Conservation (phyloP, 30 jellyfish, hydroid and myxozoan genomes). For the Mastigias papua region DNA sequence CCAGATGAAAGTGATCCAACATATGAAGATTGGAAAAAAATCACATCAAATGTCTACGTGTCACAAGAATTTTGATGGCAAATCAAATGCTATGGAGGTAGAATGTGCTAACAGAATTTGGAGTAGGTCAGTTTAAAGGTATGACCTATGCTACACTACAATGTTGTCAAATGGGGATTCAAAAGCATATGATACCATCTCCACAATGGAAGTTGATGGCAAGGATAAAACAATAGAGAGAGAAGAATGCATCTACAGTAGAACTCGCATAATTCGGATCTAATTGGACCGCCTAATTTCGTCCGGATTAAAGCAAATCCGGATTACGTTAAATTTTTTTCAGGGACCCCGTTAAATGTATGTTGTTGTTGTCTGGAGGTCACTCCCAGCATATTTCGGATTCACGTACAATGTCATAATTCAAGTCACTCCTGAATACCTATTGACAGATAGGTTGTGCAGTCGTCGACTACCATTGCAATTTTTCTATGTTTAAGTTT, state of each 20-base stretch:
- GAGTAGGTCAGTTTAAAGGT: slow-evolving; percentile 17
- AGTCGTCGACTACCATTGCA: too few species aligned
- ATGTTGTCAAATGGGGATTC: slow-evolving; percentile 69
- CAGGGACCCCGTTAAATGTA: too few species aligned
- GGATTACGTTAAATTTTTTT: too few species aligned
- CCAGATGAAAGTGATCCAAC: slow-evolving; percentile 13
- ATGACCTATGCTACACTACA: slow-evolving; percentile 54
- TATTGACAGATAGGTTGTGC: too few species aligned
- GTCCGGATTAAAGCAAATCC: too few species aligned
- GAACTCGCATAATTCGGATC: too few species aligned
- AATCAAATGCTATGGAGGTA: slow-evolving; percentile 55
- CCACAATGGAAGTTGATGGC: slow-evolving; percentile 29
- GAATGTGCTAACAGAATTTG: slow-evolving; percentile 60
- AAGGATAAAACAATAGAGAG: not conserved
- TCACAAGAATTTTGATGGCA: slow-evolving; percentile 31
- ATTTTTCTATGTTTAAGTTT: too few species aligned
- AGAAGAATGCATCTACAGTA: slow-evolving; percentile 76
- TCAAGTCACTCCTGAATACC: too few species aligned
- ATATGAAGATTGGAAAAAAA: slow-evolving; percentile 15
- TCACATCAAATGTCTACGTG: slow-evolving; percentile 13
- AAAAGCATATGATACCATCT: slow-evolving; percentile 48
- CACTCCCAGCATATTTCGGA: too few species aligned
- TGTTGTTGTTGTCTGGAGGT: too few species aligned
- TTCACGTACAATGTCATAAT: too few species aligned
- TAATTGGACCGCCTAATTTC: too few species aligned